Percentiles rank a stretch among this genome's conserved stretches.
phyloP scores from a whole-genome alignment of 2,888 invertebrate species.

The Tenthredo mesomela region DNA sequence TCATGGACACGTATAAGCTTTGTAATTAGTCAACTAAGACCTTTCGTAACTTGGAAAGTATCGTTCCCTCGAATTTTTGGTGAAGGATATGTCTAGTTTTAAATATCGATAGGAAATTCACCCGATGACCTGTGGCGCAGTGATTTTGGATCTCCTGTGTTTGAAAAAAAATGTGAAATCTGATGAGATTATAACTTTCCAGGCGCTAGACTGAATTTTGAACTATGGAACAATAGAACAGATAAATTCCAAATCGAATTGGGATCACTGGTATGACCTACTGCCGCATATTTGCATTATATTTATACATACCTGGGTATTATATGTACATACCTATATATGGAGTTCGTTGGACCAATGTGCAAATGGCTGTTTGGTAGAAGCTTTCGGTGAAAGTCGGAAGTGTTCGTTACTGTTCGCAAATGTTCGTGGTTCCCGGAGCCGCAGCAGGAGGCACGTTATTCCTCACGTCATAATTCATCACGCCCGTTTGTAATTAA shows the following conservation, averaged over 20 bases:
- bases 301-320: background rate
- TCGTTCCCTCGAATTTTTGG: no score
- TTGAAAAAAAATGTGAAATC: background rate
- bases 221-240: background rate
- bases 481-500: slow-evolving; percentile 55
- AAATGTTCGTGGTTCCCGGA: slow-evolving; percentile 25
- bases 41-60: no score
- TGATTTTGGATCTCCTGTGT: background rate
- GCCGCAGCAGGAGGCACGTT: slow-evolving; percentile 50
- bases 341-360: slow-evolving; percentile 8
- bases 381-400: slow-evolving; percentile 41
- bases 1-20: no score
- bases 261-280: background rate
- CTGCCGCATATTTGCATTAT: background rate
- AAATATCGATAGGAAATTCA: no score
- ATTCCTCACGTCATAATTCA: slow-evolving; percentile 55
- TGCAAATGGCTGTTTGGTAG: slow-evolving; percentile 33
- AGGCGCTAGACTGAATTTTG: background rate
- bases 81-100: no score
- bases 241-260: background rate
- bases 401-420: slow-evolving; percentile 28
- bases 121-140: no score
- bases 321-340: background rate
- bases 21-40: no score
- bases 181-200: background rate